phyloP scores from a whole-genome alignment of 1,140 invertebrate genomes.

The Sminthurides bifidus region DNA sequence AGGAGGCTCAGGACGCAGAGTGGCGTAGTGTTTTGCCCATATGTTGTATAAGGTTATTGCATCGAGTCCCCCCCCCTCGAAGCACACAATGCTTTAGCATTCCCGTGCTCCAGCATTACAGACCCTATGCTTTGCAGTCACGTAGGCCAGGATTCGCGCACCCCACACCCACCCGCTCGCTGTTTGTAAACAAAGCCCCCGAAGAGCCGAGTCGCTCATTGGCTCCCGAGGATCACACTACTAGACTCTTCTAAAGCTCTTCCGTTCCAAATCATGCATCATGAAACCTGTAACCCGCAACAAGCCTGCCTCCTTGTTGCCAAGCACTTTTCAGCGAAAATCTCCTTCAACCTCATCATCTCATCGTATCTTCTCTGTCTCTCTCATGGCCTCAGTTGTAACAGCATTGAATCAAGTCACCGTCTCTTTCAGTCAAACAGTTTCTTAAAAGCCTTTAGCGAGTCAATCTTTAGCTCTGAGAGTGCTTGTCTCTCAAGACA shows the following conservation, averaged over 20 bases:
- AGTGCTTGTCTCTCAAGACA: too few species aligned
- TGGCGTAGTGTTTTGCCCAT: too few species aligned
- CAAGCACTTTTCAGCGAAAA: neutral
- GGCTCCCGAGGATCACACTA: slow-evolving; percentile 1
- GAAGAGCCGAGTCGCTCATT: slow-evolving; percentile 3
- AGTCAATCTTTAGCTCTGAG: too few species aligned
- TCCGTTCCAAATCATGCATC: neutral
- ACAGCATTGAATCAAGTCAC: too few species aligned
- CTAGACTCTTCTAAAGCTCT: neutral
- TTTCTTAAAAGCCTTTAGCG: too few species aligned
- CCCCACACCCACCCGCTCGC: slow-evolving; percentile 5
- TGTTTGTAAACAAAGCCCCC: slow-evolving; percentile 19
- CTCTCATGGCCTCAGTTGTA: too few species aligned
- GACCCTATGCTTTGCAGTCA: neutral
- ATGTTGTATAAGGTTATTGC: too few species aligned
- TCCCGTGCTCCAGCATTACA: neutral
- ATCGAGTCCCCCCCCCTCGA: neutral
- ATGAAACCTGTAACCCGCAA: neutral
- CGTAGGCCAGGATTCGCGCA: neutral
- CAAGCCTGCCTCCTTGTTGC: neutral
- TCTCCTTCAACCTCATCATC: too few species aligned
- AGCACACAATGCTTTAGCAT: too few species aligned
- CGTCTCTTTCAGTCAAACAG: too few species aligned
- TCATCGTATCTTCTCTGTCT: too few species aligned
- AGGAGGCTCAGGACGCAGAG: too few species aligned